phyloP scores from a whole-genome alignment of 2,797 vertebrate genomes.

The Capromys pilorides region DNA sequence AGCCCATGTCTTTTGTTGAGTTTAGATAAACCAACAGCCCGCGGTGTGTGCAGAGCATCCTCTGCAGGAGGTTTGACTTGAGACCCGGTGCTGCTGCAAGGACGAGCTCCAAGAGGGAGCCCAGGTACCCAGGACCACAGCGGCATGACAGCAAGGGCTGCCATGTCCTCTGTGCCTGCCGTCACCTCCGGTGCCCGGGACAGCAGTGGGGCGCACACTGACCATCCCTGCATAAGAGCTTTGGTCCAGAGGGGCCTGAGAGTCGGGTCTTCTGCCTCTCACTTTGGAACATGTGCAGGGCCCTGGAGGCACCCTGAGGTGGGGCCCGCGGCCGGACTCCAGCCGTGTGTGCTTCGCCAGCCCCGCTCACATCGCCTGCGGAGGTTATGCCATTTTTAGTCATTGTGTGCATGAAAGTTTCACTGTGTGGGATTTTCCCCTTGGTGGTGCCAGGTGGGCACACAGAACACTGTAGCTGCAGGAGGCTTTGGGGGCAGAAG shows the following conservation, averaged over 20 bases:
- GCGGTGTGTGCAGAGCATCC: neutral
- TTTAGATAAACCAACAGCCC: neutral
- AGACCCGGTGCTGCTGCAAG: neutral
- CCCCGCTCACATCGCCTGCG: neutral
- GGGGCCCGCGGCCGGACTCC: neutral
- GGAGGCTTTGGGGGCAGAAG: neutral
- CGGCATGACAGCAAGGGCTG: neutral
- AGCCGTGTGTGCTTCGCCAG: too few species aligned
- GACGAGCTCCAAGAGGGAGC: neutral
- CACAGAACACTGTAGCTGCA: neutral
- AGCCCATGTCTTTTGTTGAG: neutral
- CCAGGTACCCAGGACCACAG: neutral
- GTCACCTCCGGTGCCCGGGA: neutral
- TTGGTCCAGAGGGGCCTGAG: neutral
- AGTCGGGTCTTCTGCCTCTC: too few species aligned
- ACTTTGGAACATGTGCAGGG: neutral
- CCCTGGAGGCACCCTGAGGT: neutral
- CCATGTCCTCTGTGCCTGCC: rapidly evolving
- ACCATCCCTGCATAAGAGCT: neutral
- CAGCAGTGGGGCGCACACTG: rapidly evolving
- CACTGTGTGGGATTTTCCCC: neutral
- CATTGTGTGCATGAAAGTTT: neutral
- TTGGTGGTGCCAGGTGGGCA: neutral
- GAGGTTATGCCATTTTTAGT: neutral
- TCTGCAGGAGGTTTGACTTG: neutral